Evolutionary conservation across 2,888 invertebrate genomes (phyloP).

Genomic region (Auanema freiburgensis): DNA sequence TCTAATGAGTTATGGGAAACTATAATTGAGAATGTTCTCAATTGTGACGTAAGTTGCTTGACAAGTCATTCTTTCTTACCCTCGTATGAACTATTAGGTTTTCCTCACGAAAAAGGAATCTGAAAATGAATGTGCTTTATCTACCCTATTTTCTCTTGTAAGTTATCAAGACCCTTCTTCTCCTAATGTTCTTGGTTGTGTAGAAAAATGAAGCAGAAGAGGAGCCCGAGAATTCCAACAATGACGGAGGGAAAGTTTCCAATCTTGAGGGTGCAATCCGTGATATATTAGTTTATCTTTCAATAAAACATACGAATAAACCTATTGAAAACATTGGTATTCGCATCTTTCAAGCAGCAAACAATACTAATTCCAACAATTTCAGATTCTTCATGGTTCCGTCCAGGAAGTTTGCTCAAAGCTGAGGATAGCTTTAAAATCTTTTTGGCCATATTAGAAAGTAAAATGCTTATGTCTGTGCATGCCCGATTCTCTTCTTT

Average conservation of each 20-base stretch:
- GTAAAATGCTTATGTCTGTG: constrained; percentile 44
- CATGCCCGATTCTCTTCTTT: constrained; percentile 51
- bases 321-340: no score
- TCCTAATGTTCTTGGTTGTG: no score
- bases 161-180: no score
- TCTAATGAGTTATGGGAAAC: constrained; percentile 41
- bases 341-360: no score
- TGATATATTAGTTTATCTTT: constrained; percentile 18
- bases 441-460: constrained; percentile 41
- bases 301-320: constrained; percentile 11
- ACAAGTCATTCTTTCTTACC: not conserved
- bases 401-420: no score
- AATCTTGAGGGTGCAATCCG: constrained; percentile 4
- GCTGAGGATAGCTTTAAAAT: constrained; percentile 29
- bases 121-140: no score
- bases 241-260: no score
- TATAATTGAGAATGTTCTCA: constrained; percentile 35
- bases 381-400: constrained; percentile 2
- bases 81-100: no score
- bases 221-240: no score
- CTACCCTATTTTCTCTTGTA: no score
- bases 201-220: no score
- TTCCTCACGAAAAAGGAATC: no score
- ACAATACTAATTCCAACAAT: not conserved
- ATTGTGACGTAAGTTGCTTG: constrained; percentile 40